Conservation (phyloP, 1,140 invertebrate species). For the Drosophila mayri region DNA sequence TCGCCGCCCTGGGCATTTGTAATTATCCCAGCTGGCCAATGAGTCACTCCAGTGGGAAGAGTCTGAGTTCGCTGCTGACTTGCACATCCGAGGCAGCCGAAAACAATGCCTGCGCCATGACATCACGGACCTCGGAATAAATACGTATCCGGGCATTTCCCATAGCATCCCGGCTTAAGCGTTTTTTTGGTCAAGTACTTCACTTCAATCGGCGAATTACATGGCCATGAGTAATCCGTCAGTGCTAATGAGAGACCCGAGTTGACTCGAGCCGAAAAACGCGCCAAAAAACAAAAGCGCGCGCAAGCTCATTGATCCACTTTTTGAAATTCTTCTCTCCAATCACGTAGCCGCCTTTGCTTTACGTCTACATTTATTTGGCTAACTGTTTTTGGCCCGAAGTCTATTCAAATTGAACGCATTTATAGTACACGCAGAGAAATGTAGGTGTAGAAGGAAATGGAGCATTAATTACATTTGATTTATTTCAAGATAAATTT, state of each 20-base stretch:
- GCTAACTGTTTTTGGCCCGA: slow-evolving; percentile 70
- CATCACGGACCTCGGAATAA: slow-evolving; percentile 69
- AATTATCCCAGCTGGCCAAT: slow-evolving; percentile 56
- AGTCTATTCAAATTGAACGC: slow-evolving; percentile 51
- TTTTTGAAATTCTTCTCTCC: slow-evolving; percentile 66
- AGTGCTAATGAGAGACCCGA: slow-evolving; percentile 49
- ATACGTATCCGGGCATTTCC: slow-evolving; percentile 67
- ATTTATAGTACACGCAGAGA: slow-evolving; percentile 1
- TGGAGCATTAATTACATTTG: too few relatives aligned
- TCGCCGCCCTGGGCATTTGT: slow-evolving; percentile 29
- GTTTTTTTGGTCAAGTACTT: slow-evolving; percentile 60
- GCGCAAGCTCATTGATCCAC: slow-evolving; percentile 69
- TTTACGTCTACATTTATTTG: slow-evolving; percentile 60
- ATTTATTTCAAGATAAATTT: too few relatives aligned
- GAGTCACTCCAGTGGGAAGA: slow-evolving; percentile 39
- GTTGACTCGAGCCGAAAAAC: slow-evolving; percentile 20
- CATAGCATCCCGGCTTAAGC: slow-evolving; percentile 57
- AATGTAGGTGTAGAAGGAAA: not conserved
- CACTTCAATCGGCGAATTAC: slow-evolving; percentile 64
- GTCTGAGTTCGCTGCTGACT: slow-evolving; percentile 62
- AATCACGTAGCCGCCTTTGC: slow-evolving; percentile 69
- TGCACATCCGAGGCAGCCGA: slow-evolving; percentile 52
- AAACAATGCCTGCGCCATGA: slow-evolving; percentile 57
- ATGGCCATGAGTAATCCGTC: slow-evolving; percentile 77
- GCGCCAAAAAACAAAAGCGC: slow-evolving; percentile 42